Evolutionary conservation across 2,888 invertebrate genomes (phyloP), one percentile per base, ranked within the genome.

Genomic region (Hipparchia semele): DNA sequence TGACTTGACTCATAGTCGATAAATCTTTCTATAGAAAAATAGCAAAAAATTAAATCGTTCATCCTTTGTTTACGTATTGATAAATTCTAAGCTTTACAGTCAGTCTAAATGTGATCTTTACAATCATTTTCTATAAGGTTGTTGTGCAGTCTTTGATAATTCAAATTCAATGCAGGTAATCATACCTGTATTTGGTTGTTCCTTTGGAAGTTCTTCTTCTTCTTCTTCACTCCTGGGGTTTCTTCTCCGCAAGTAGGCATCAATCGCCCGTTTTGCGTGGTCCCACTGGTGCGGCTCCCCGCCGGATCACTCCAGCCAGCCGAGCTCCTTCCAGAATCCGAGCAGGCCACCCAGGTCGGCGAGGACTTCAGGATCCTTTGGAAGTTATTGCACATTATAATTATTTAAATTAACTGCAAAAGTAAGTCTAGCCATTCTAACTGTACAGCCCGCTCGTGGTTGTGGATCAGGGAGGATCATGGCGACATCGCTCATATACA

Each of bases 381-480:
- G 70, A 72, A 70, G n/a, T 75, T 72, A 73, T 72, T 76, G 72
- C 73, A 71, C 70, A 74, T 23, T 23, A 23, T 23, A 23, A 23
- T 23, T 23, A 23, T 23, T 23, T 23, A 23, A 23, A 23, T 23
- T 23, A 23, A 23, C 23, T 23, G 23, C 23, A 23, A 23, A 23
- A 23, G 23, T 23, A 74, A 70, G 62, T 73, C 69, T 59, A 59
- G 58, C 58, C 58, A 23, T 59, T 59, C 58, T 59, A 59, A 23
- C 58, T 59, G 58, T 59, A 59, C 58, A 59, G 23, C 23, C 3
- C 33, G 23, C 58, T 59, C 33, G 13, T 59, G 23, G 58, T 72
- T 73, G 68, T 54, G 71, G 76, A 72, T 75, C 70, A 75, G 73
- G 73, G 51, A 76, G 66, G 54, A 76, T 73, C 70, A 72, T 73